phyloP scores from a whole-genome alignment of 2,113 vertebrate genomes.

The Irena cyanogastra region DNA sequence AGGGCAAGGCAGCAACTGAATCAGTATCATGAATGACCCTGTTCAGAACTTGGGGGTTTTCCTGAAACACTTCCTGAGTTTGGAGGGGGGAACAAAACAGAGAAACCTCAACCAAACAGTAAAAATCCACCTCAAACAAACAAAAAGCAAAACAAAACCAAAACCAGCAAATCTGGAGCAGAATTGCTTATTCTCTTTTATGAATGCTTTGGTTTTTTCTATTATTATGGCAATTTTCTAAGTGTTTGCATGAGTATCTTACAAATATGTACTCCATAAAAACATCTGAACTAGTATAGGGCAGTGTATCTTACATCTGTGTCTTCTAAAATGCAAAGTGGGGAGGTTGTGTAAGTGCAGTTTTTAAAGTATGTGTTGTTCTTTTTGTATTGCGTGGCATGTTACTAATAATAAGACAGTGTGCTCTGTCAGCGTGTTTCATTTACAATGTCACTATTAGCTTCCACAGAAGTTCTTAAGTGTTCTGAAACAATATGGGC shows the following conservation, averaged over 20 bases:
- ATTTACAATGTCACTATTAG: not conserved
- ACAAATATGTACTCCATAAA: not conserved
- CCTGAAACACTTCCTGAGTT: not conserved
- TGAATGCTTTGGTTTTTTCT: not conserved
- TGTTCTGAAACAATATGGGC: not conserved
- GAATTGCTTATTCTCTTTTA: conserved; percentile 7
- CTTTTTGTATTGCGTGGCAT: not conserved
- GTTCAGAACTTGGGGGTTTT: not conserved
- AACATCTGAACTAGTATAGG: not conserved
- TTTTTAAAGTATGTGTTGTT: not conserved
- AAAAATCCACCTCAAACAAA: too few relatives aligned
- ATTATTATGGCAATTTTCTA: not conserved
- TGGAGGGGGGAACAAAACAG: not conserved
- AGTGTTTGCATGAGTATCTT: conserved; percentile 5
- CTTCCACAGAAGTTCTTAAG: not conserved
- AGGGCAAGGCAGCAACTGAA: not conserved
- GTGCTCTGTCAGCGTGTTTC: not conserved
- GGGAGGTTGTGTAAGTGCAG: not conserved
- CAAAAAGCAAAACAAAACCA: not conserved
- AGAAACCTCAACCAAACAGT: not conserved
- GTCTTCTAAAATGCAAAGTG: not conserved
- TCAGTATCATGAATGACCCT: not conserved
- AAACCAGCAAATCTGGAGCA: not conserved
- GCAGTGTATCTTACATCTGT: not conserved
- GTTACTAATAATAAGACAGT: not conserved